phyloP scores from a whole-genome alignment of 2,888 invertebrate genomes.

The Tridacna crocea region DNA sequence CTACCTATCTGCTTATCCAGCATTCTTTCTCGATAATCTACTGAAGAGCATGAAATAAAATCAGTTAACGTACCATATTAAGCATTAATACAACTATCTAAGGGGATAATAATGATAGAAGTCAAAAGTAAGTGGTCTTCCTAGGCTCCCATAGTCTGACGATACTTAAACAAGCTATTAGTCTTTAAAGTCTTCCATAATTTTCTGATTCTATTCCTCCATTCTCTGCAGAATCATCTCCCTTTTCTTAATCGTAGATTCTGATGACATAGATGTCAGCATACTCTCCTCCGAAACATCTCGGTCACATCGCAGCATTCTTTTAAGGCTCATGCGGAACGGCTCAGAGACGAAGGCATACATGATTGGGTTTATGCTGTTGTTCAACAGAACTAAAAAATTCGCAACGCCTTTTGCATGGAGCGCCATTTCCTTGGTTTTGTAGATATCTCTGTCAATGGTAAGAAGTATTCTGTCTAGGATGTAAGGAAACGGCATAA shows the following conservation, averaged over 20 bases:
- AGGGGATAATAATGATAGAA: too few relatives aligned
- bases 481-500: slow-evolving; percentile 51
- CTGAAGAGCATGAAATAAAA: too few relatives aligned
- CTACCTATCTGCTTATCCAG: too few relatives aligned
- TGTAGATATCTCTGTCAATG: background rate
- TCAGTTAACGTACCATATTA: too few relatives aligned
- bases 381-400: slow-evolving; percentile 45
- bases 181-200: too few relatives aligned
- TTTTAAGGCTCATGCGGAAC: slow-evolving; percentile 49
- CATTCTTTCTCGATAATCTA: too few relatives aligned
- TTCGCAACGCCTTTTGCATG: slow-evolving; percentile 36
- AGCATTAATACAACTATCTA: too few relatives aligned
- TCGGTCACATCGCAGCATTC: slow-evolving; percentile 32
- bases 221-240: slow-evolving; percentile 9
- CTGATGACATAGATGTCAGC: background rate
- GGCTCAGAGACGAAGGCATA: slow-evolving; percentile 54
- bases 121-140: too few relatives aligned
- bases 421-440: slow-evolving; percentile 17
- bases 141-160: too few relatives aligned
- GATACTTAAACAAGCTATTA: too few relatives aligned
- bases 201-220: background rate
- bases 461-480: slow-evolving; percentile 27
- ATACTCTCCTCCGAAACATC: slow-evolving; percentile 7
- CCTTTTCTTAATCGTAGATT: background rate
- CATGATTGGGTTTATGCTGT: slow-evolving; percentile 53